Base-by-base conservation (phyloP, 2,113 vertebrate species). In the Hemiscyllium ocellatum region DNA sequence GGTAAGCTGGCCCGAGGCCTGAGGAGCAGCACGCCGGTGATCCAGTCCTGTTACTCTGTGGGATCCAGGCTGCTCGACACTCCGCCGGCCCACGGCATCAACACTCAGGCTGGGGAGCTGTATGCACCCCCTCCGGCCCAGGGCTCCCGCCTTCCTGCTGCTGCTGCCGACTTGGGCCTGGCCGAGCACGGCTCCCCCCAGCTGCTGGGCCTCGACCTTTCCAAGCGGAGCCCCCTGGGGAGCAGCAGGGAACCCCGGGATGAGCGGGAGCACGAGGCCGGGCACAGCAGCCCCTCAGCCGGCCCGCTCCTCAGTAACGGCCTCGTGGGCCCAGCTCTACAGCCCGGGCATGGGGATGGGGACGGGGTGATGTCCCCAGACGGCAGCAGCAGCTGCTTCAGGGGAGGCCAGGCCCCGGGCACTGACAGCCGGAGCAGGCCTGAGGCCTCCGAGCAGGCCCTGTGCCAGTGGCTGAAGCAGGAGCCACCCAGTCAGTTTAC, bases 401-500 rank as follows among this genome's bases (percentile, higher is more conserved):
- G 96, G 97, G 97, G 95, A 96, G 97, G 97, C 95, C 96, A 96
- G 29, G 96, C 97, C 7, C 56, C 56, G 8, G 56, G 56, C 12
- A 98, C 98, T 96, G 93, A 98, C 96, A 98, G 98, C 85, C 98
- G 98, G 0, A 98, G 98, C 26, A 98, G 99, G 12, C 97, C 97
- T 0, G 98, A 98, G 0, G 98, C 97, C 76, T 96, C 97, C 0
- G 97, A 97, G 96, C 97, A 95, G 1, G 12, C 98, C 89, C 97
- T 98, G 96, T 99, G 99, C 97, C 47, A 98, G 97, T 99, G 99
- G 99, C 99, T 99, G 97, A 99, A 99, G 97, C 98, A 98, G 4
- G 99, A 99, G 96, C 98, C 98, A 0, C 96, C 98, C 26, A 98
- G 98, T 50, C 97, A 98, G 94, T 98, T 98, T 95, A 98, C 97